Conservation (phyloP, 1,140 invertebrate species). For the Streblospio benedicti region DNA sequence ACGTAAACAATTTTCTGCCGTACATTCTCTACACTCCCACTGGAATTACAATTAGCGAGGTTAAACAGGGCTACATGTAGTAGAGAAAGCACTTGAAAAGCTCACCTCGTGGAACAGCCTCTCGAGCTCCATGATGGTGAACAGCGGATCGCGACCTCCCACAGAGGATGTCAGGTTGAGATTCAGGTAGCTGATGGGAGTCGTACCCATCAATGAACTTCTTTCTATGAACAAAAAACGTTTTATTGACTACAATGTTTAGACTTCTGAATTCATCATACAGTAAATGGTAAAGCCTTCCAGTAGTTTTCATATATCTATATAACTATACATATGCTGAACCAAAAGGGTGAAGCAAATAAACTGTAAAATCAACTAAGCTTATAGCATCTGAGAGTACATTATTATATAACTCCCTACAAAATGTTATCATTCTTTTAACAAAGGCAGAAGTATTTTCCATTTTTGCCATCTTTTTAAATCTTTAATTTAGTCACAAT, state of each 20-base stretch:
- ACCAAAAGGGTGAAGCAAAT: conserved; percentile 5
- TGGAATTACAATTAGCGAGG: too few relatives aligned
- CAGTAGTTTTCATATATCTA: neutral
- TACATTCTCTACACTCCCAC: too few relatives aligned
- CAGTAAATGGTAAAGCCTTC: too few relatives aligned
- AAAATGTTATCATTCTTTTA: too few relatives aligned
- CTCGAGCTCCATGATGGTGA: conserved; percentile 67
- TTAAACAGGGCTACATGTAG: too few relatives aligned
- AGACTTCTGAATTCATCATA: neutral
- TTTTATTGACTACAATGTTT: too few relatives aligned
- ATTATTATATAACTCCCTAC: too few relatives aligned
- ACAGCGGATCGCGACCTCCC: conserved; percentile 55
- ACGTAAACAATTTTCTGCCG: too few relatives aligned
- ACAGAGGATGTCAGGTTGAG: conserved; percentile 65
- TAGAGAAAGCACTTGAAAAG: neutral
- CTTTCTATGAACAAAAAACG: conserved; percentile 35
- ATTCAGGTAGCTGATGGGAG: conserved; percentile 68
- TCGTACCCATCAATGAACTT: conserved; percentile 54
- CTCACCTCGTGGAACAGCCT: conserved; percentile 65
- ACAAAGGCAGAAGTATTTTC: too few relatives aligned
- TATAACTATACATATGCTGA: neutral
- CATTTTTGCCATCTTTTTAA: too few relatives aligned
- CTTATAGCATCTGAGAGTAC: neutral
- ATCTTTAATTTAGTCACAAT: too few relatives aligned
- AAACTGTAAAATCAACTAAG: conserved; percentile 1